Percentiles rank a stretch among this genome's conserved stretches.
phyloP scores from a whole-genome alignment of 2,113 vertebrate species.

The Eublepharis macularius region DNA sequence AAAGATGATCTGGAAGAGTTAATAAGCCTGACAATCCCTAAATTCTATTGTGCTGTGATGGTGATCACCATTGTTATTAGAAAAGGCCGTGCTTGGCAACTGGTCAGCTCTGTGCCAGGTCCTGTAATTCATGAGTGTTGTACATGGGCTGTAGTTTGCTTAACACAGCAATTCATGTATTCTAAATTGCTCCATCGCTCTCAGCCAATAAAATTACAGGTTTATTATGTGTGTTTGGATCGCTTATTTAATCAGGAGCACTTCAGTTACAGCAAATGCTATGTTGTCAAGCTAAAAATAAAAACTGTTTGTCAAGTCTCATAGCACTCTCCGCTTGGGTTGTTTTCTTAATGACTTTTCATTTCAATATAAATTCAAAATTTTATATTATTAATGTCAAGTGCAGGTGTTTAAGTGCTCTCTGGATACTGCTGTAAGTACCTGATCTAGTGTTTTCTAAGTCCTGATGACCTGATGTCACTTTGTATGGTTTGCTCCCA shows the following conservation, averaged over 20 bases:
- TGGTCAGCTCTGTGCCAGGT: conserved; percentile 56
- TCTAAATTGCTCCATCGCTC: conserved; percentile 57
- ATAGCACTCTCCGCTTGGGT: conserved; percentile 15
- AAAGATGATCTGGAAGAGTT: conserved; percentile 19
- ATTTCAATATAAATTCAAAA: conserved; percentile 41
- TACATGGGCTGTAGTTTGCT: conserved; percentile 50
- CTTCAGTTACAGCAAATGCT: neutral
- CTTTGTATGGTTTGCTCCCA: neutral
- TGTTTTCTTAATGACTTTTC: conserved; percentile 41
- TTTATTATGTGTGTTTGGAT: conserved; percentile 41
- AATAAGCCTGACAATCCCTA: conserved; percentile 47
- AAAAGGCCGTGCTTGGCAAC: conserved; percentile 51
- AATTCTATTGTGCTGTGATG: conserved; percentile 47
- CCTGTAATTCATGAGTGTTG: conserved; percentile 54
- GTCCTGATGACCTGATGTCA: neutral
- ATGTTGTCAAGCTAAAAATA: conserved; percentile 46
- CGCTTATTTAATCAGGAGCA: conserved; percentile 62
- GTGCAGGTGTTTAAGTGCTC: conserved; percentile 6
- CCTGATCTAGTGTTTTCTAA: neutral
- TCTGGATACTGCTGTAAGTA: neutral
- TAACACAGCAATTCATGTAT: conserved; percentile 45
- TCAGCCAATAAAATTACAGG: conserved; percentile 64
- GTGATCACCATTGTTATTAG: conserved; percentile 41
- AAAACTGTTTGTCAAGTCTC: conserved; percentile 24
- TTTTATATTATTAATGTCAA: conserved; percentile 23